Base-by-base conservation (phyloP, 2,113 vertebrate species). In the Calidris pugnax region DNA sequence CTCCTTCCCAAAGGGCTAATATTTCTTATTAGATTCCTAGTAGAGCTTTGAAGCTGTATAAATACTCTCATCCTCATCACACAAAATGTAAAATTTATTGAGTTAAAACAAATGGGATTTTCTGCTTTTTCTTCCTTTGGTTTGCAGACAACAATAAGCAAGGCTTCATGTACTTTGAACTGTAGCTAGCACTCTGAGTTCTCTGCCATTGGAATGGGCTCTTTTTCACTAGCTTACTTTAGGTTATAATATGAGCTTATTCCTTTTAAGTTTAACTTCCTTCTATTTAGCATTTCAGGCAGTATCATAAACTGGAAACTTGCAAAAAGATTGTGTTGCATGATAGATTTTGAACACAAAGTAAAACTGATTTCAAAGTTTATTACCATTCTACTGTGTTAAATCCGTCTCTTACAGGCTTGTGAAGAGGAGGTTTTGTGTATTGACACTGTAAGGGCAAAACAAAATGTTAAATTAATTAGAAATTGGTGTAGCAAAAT, bases 1-100 rank as follows among this genome's bases (percentile, higher is more conserved):
- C 13, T 91, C 63, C 33, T 96, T 93, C 86, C 90, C 86, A 73
- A 78, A 87, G 80, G 86, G 22, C 35, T 94, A 71, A 53, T 96
- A 60, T 72, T 91, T 91, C 75, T 72, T 92, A 71, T 18, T 83
- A 84, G 68, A 81, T 90, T 93, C 53, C 53, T 77, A 60, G 48
- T 17, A 69, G 48, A 76, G 66, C 80, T 93, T 87, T 82, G 80
- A 82, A 92, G 57, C 64, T 87, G 22, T 75, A 7, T 85, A 82
- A 75, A 35, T 85, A 3, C 35, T 85, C 56, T 85, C 19, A 51
- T 77, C 50, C n/a, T 94, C 55, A 50, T 89, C 69, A 62, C 27
- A 51, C 32, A 76, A 89, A 95, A 94, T n/a, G 53, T 85, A 57
- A 87, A 72, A 62, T 87, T 67, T 67, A 69, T n/a, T 68, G 66